Evolutionary conservation across 2,797 vertebrate species (phyloP).

Genomic region (Tragopan temminckii): DNA sequence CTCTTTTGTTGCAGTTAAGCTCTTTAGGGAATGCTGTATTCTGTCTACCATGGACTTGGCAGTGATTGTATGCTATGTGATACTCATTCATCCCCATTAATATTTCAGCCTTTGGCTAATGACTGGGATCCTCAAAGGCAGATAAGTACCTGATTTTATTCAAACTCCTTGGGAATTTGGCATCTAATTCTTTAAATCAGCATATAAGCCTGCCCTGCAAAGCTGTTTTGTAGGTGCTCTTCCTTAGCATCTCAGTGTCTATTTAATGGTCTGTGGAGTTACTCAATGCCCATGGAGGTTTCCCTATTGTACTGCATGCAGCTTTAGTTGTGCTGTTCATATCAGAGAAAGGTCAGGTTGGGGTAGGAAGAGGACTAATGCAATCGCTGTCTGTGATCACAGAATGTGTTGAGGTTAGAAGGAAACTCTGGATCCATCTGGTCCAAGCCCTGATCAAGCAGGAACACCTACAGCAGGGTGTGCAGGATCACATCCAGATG

Average conservation of each 20-base stretch:
- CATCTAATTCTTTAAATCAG: conserved; percentile 15
- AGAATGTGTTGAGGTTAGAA: neutral
- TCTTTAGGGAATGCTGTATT: neutral
- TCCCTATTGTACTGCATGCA: rapidly evolving
- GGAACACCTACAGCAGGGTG: neutral
- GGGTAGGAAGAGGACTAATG: neutral
- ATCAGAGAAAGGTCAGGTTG: neutral
- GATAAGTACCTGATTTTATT: neutral
- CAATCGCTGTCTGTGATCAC: neutral
- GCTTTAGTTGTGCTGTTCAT: neutral
- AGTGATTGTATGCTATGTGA: neutral
- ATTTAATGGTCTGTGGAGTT: neutral
- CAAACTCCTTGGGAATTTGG: neutral
- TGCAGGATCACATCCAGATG: neutral
- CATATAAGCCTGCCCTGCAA: neutral
- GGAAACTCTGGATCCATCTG: neutral
- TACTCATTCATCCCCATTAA: neutral
- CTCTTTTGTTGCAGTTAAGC: conserved; percentile 42
- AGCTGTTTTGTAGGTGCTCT: neutral
- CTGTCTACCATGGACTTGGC: neutral
- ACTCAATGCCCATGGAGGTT: neutral
- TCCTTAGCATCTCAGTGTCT: neutral
- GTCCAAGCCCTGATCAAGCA: neutral
- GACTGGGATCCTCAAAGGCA: conserved; percentile 1
- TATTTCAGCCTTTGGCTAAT: conserved; percentile 11